Conservation (phyloP, 2,113 vertebrate genomes). For the Puffinus mauretanicus region DNA sequence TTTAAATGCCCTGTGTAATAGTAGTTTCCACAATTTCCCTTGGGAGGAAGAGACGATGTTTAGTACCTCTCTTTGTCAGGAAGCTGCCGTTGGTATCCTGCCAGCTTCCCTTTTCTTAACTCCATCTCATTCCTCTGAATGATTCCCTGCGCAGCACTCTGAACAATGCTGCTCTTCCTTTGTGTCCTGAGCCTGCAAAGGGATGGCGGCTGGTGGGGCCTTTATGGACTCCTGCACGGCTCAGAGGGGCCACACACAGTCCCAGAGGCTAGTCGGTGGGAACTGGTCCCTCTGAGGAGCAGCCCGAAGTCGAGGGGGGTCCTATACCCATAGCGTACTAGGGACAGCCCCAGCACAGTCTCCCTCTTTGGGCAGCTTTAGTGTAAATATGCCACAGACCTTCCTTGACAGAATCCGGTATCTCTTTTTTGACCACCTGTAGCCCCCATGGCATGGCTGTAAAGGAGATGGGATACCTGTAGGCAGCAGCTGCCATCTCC, state of each 20-base stretch:
- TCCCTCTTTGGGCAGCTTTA: background rate
- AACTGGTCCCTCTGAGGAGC: background rate
- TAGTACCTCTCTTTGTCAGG: background rate
- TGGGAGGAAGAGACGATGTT: background rate
- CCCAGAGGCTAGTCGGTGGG: accelerated
- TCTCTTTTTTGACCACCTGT: background rate
- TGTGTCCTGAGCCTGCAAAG: background rate
- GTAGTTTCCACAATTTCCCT: background rate
- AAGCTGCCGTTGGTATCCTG: background rate
- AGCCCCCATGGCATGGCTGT: background rate
- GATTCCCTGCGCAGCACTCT: background rate
- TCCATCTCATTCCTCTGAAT: background rate
- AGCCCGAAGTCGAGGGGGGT: background rate
- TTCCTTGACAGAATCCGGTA: background rate
- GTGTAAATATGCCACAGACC: background rate
- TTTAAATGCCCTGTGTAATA: background rate
- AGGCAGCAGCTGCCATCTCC: background rate
- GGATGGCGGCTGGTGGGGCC: background rate
- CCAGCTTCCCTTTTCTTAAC: background rate
- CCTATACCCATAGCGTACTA: accelerated
- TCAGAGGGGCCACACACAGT: background rate
- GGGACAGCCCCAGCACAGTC: background rate
- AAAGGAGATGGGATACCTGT: background rate
- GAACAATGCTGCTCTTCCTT: background rate
- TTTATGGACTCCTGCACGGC: background rate